Percentiles rank a stretch among this genome's conserved stretches.
phyloP scores from a whole-genome alignment of 2,113 vertebrate genomes.

The Sapayoa aenigma region DNA sequence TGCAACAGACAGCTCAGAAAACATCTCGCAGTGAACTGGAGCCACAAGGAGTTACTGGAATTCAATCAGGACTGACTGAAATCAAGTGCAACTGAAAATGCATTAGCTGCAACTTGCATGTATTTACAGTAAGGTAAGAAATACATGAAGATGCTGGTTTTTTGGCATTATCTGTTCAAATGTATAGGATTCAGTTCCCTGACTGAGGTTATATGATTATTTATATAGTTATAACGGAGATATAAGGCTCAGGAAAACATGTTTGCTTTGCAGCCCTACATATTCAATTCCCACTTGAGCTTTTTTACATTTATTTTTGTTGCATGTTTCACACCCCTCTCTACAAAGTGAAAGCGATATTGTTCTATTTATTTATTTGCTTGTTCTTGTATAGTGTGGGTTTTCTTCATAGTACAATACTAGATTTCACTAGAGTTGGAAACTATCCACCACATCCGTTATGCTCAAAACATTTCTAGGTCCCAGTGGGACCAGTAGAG shows the following conservation, averaged over 20 bases:
- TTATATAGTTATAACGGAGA: not conserved
- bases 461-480: not conserved
- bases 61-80: constrained; percentile 11
- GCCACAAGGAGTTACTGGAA: not conserved
- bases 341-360: not conserved
- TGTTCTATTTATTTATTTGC: not conserved
- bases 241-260: not conserved
- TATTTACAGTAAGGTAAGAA: not conserved
- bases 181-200: not conserved
- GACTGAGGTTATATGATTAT: not conserved
- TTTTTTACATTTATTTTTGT: not conserved
- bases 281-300: not conserved
- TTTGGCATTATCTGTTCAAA: not conserved
- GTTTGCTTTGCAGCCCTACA: not conserved
- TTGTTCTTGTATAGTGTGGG: not conserved
- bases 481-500: not conserved
- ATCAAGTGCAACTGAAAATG: not conserved
- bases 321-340: not conserved
- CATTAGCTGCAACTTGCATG: not conserved
- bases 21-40: not conserved
- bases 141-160: not conserved
- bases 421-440: not conserved
- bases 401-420: not conserved
- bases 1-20: constrained; percentile 30
- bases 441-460: not conserved